phyloP scores from a whole-genome alignment of 2,797 vertebrate species.

The Falco berigora region DNA sequence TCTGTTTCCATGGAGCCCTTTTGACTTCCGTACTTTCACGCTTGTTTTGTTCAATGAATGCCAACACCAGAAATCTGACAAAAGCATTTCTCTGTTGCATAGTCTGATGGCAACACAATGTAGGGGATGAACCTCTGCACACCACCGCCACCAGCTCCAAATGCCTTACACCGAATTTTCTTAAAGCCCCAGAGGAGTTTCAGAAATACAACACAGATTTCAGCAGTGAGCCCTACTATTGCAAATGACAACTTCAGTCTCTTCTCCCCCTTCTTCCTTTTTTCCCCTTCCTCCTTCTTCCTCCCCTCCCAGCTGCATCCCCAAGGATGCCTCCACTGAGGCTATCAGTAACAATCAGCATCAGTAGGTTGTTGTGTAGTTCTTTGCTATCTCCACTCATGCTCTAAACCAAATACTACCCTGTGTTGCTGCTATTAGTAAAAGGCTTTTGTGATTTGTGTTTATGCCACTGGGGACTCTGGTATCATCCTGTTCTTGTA shows the following conservation, averaged over 20 bases:
- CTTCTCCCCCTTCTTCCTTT: neutral
- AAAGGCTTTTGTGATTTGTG: neutral
- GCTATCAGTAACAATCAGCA: no score
- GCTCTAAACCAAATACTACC: neutral
- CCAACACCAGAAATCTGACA: neutral
- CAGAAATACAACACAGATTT: neutral
- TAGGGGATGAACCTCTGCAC: neutral
- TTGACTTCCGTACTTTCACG: neutral
- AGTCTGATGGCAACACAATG: neutral
- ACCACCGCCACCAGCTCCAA: neutral
- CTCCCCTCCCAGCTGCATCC: neutral
- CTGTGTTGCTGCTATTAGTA: neutral
- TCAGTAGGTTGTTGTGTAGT: neutral
- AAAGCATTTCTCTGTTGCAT: neutral
- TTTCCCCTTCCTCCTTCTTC: neutral
- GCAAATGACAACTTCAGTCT: neutral
- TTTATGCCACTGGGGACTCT: neutral
- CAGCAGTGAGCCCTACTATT: neutral
- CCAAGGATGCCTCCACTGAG: neutral
- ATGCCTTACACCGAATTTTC: neutral
- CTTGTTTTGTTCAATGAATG: neutral
- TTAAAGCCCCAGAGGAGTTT: neutral
- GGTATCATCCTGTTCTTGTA: neutral
- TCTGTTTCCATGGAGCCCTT: neutral
- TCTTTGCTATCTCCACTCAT: neutral